Evolutionary conservation across 2,888 invertebrate genomes (phyloP), one percentile per base, ranked within the genome.

Genomic region (Callyntrura guangdongensis): DNA sequence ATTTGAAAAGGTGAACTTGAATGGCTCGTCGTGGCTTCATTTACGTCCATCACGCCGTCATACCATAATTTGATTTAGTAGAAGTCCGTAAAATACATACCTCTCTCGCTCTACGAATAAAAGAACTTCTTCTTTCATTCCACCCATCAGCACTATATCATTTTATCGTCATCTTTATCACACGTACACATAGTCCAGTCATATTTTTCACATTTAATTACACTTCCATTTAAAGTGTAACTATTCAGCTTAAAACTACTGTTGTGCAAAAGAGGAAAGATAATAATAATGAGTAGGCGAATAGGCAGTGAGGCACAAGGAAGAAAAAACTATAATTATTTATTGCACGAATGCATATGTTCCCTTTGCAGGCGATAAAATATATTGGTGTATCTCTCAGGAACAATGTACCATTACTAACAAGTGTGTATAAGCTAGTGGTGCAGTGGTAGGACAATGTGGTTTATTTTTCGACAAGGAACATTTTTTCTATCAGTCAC

Each of bases 211-310:
- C 53, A 67, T 64, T 84, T 85, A 90, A 90, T 85, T 84, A 84
- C 72, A 59, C 81, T 67, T 90, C 90, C 90, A 90, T 90, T 69
- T 90, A 61, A 90, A 85, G 86, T 27, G 45, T 25, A 84, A 67
- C 84, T 69, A 49, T 61, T 36, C 82, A 82, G 36, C 59, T 81
- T 36, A 25, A 69, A 56, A 79, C 20, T 81, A 67, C 20, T 56
- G 14, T 64, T 77, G 67, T 27, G 59, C 56, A 77, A 77, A 64
- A 82, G 45, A 27, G 67, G 47, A 67, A 74, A 86, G 56, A 85
- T 61, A 72, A 89, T 85, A 56, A 88, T 47, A 17, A 82, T 9
- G 47, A 14, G 36, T 4, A 61, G 69, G 17, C 11, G 82, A 64
- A 4, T 45, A 22, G 5, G 11, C 22, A 59, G 49, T 45, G 27